Evolutionary conservation across 2,888 invertebrate species (phyloP).

Genomic region (Drosophila demipolita): DNA sequence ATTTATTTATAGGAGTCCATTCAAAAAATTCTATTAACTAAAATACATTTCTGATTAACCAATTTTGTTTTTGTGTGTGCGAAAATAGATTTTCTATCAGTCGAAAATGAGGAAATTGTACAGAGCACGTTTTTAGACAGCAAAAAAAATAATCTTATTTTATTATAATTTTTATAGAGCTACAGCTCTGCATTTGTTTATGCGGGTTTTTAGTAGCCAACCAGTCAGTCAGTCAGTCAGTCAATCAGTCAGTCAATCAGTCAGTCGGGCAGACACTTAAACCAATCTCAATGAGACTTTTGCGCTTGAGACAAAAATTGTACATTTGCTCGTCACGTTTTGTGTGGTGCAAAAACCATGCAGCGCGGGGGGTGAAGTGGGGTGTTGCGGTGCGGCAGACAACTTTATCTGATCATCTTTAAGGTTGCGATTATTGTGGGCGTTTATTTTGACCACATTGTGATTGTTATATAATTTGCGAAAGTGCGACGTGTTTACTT

Average conservation of each 20-base stretch:
- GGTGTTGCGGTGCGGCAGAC: constrained; percentile 15
- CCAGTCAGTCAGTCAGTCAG: no score
- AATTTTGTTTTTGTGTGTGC: neutral
- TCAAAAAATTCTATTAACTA: constrained; percentile 8
- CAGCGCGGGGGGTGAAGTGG: neutral
- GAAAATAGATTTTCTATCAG: constrained; percentile 38
- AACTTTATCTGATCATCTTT: constrained; percentile 67
- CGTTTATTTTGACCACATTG: constrained; percentile 67
- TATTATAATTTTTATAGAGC: constrained; percentile 30
- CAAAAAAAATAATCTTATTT: constrained; percentile 41
- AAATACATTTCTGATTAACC: constrained; percentile 20
- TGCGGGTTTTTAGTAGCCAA: no score
- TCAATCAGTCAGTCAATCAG: neutral
- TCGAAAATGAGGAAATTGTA: constrained; percentile 24
- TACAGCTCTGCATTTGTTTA: no score
- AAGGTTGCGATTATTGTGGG: constrained; percentile 57
- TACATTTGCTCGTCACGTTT: constrained; percentile 71
- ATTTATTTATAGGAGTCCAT: neutral
- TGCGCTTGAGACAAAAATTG: constrained; percentile 65
- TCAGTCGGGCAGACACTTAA: constrained; percentile 44
- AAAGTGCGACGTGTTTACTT: constrained; percentile 51
- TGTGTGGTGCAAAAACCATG: constrained; percentile 54
- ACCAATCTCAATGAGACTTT: constrained; percentile 52
- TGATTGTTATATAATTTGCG: constrained; percentile 66
- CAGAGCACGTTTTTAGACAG: constrained; percentile 48